Percentiles rank a stretch among this genome's conserved stretches.
Conservation (phyloP, 2,113 vertebrate species). For the Aplodontia rufa region DNA sequence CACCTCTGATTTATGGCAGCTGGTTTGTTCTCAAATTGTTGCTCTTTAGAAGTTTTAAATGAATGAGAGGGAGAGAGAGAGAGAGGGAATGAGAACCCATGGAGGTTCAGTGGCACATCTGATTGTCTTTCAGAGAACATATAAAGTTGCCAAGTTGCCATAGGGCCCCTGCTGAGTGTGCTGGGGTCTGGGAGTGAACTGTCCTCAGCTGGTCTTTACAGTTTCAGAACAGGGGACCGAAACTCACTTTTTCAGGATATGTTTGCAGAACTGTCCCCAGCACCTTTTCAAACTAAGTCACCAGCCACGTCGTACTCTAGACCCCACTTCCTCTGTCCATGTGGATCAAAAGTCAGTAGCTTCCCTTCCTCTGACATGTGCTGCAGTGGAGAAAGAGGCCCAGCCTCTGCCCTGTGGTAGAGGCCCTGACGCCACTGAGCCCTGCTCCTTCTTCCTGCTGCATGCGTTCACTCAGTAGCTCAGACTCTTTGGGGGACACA, state of each 20-base stretch:
- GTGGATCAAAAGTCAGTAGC: neutral
- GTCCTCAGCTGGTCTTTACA: neutral
- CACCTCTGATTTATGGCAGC: too few relatives aligned
- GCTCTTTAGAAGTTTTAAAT: neutral
- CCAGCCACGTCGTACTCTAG: neutral
- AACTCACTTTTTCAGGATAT: neutral
- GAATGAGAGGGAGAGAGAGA: neutral
- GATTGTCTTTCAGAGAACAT: neutral
- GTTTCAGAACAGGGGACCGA: neutral
- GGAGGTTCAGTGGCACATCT: fast-evolving
- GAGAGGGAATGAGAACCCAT: neutral
- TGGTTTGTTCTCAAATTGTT: neutral
- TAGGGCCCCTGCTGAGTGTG: neutral
- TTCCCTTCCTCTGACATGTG: constrained; percentile 14
- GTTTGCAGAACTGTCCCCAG: constrained; percentile 37
- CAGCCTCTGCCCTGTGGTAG: neutral
- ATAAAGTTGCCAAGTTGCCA: neutral
- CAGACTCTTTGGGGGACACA: neutral
- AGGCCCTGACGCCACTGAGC: fast-evolving
- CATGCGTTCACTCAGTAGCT: neutral
- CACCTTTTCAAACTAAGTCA: neutral
- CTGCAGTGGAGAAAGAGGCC: neutral
- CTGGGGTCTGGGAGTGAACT: neutral
- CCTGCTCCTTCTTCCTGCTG: neutral
- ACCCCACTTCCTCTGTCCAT: constrained; percentile 13